A percentile compares a stretch with the other conserved stretches of the same genome.
phyloP scores from a whole-genome alignment of 2,113 vertebrate species.

The Crotalus horridus region DNA sequence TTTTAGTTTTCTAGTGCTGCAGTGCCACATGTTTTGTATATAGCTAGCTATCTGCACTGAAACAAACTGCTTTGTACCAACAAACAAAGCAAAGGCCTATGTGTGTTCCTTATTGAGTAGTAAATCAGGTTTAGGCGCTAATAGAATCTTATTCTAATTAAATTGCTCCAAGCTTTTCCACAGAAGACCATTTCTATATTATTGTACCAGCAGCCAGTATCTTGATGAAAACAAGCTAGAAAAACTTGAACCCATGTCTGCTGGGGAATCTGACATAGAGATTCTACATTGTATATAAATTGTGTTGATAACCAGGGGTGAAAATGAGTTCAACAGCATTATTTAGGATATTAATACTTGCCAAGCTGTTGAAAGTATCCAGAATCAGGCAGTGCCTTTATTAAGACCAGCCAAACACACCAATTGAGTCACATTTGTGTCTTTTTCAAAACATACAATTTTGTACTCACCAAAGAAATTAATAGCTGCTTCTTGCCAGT shows the following conservation, averaged over 20 bases:
- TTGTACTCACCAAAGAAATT: background rate
- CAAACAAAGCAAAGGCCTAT: background rate
- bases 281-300: background rate
- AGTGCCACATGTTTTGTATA: background rate
- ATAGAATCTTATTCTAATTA: background rate
- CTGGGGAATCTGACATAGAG: background rate
- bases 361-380: background rate
- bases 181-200: background rate
- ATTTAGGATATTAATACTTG: background rate
- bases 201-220: background rate
- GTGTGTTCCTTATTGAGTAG: background rate
- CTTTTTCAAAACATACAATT: background rate
- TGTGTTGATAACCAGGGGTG: background rate
- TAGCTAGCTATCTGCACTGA: conserved; percentile 5
- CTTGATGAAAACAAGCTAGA: background rate
- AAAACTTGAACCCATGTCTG: background rate
- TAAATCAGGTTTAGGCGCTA: background rate
- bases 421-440: background rate
- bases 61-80: conserved; percentile 9
- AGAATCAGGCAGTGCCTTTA: background rate
- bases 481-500: background rate
- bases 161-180: background rate
- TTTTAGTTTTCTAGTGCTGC: background rate
- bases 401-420: background rate
- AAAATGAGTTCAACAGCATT: background rate